Percentiles rank a stretch among this genome's conserved stretches.
Conservation (phyloP, 2,888 invertebrate species). For the Hirtodrosophila histrioides region DNA sequence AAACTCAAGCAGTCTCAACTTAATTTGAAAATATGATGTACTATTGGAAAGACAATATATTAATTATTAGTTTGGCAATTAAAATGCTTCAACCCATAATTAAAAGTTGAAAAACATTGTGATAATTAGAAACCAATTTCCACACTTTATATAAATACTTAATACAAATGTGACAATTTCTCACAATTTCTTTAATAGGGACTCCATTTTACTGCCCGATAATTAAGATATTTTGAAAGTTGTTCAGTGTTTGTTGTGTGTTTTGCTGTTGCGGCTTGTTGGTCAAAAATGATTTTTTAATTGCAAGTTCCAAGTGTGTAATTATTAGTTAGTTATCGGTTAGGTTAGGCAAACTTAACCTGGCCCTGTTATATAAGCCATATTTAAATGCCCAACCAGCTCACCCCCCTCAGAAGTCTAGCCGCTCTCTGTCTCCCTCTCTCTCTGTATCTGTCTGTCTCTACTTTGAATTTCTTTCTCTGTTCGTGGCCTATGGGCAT, state of each 20-base stretch:
- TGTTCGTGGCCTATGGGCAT: constrained; percentile 65
- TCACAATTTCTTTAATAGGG: constrained; percentile 42
- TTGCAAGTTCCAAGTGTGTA: constrained; percentile 63
- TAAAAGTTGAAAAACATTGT: constrained; percentile 24
- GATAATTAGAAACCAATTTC: constrained; percentile 19
- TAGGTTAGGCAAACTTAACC: constrained; percentile 55
- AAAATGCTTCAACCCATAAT: constrained; percentile 26
- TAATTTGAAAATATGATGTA: no score
- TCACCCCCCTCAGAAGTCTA: no score
- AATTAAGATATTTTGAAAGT: constrained; percentile 76
- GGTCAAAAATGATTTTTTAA: constrained; percentile 72
- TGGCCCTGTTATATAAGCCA: constrained; percentile 64
- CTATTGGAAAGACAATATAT: no score
- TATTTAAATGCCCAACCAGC: constrained; percentile 55
- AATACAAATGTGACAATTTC: constrained; percentile 73
- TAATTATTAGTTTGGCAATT: constrained; percentile 19
- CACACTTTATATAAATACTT: constrained; percentile 50
- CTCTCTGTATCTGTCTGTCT: constrained; percentile 1
- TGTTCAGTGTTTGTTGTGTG: constrained; percentile 25
- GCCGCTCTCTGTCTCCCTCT: background rate
- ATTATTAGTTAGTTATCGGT: constrained; percentile 72
- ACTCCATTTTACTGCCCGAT: constrained; percentile 17
- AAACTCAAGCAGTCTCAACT: no score
- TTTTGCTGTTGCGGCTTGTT: constrained; percentile 35
- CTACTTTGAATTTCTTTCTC: constrained; percentile 30